Evolutionary conservation across 2,113 vertebrate genomes (phyloP), one percentile per base, ranked within the genome.

Genomic region (Excalfactoria chinensis): DNA sequence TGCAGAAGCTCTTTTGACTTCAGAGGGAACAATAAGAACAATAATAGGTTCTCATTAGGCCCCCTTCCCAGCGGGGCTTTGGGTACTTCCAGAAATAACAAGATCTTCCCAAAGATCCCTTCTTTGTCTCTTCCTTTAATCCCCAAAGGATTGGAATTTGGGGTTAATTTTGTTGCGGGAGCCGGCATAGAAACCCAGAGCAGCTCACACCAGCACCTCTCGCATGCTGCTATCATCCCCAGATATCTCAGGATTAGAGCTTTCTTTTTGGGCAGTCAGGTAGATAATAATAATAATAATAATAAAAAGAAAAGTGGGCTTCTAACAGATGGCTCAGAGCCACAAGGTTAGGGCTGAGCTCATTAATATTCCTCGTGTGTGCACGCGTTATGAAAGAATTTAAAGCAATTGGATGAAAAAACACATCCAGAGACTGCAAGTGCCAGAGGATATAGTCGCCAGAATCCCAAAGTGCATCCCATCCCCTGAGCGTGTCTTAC

Each of bases 61-160:
- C 92, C 68, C 1, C 8, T 93, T 89, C 89, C 89, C 95, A 95
- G 96, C 95, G 15, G 95, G 94, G 91, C 82, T 91, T 94, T 94
- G 89, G 89, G 91, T 91, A 93, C 89, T 96, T 96, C 87, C 94
- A 96, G 95, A 95, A 96, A 95, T 94, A 91, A 96, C 94, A 94
- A 95, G 93, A 95, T 96, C 94, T 93, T 93, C 91, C 89, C 84
- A 93, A 94, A 94, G 89, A 91, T 96, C 94, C 92, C 76, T 91
- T 89, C 94, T 95, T 96, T 96, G 95, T 94, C 82, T 93, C 84
- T 63, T 94, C 72, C 86, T 93, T 95, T 95, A 93, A 93, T 94
- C 94, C 79, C 79, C 82, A 92, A 49, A 89, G 84, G 78, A 93
- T 0, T 92, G 95, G 94, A 94, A 92, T 94, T 91, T 22, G 72